Evolutionary conservation across 2,113 vertebrate species (phyloP).

Genomic region (Uropsilus gracilis): DNA sequence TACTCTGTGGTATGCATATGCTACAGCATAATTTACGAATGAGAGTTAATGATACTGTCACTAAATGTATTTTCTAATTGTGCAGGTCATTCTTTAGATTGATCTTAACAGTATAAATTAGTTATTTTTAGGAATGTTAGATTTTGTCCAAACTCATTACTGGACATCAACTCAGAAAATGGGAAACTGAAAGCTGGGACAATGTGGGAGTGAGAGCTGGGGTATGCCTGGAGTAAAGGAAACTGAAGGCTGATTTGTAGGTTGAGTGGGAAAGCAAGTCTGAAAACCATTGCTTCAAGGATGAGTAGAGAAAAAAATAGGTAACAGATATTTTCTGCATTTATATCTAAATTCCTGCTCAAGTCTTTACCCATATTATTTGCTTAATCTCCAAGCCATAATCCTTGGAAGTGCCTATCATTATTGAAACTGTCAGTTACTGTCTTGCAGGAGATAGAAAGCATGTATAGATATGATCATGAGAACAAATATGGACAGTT

Average conservation of each 20-base stretch:
- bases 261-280: neutral
- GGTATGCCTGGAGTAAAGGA: neutral
- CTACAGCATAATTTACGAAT: conserved; percentile 58
- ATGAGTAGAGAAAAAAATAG: neutral
- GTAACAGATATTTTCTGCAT: neutral
- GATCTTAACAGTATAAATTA: conserved; percentile 33
- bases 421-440: neutral
- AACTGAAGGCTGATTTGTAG: neutral
- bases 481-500: neutral
- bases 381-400: neutral
- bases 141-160: neutral
- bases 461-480: neutral
- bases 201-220: neutral
- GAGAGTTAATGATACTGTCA: conserved; percentile 58
- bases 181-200: neutral
- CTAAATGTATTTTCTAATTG: conserved; percentile 49
- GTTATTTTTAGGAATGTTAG: neutral
- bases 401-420: neutral
- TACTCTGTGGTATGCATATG: conserved; percentile 1
- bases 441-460: neutral
- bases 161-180: neutral
- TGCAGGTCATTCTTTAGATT: conserved; percentile 34
- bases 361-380: neutral
- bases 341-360: neutral
- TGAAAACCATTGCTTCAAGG: neutral